Base-by-base conservation (phyloP, 2,113 vertebrate genomes). In the Cichladusa arquata region DNA sequence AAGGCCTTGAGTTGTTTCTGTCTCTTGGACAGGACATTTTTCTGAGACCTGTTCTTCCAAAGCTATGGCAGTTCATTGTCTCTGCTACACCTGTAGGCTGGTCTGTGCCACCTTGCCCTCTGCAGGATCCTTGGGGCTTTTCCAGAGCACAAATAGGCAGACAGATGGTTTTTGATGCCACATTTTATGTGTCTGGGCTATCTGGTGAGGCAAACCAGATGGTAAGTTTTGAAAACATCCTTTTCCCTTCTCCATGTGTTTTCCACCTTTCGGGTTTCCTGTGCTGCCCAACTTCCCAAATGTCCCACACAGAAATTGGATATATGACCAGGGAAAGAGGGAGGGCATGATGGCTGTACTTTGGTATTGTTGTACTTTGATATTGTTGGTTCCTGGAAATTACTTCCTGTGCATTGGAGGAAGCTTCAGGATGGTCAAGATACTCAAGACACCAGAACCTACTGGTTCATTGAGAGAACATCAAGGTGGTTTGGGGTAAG, bases 261-360 rank as follows among this genome's bases (percentile, higher is more conserved):
- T 86, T 76, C 19, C 8, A 31, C 23, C 40, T 77, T 48, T 28
- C 10, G 20, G 13, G 11, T 51, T 86, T 80, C 14, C 44, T 38
- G 19, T 40, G 57, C 40, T 92, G 53, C 53, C 20, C 47, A 10
- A 28, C 22, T 86, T 93, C 45, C 14, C n/a, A 64, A 29, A 54
- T 38, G 12, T 22, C 18, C 15, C 8, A 50, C 4, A 5, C 1
- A n/a, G 25, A 45, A 77, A 66, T 5, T 0, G 0, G 34, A 29
- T 11, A 29, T 1, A 1, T 7, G 22, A 14, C 15, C 6, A 29
- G 12, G 31, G 29, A 50, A 90, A 70, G 47, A 57, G 10, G 6
- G 51, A 22, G 28, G 13, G 19, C 3, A 11, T 0, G 2, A 25
- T 40, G 38, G 38, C 38, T 57, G 2, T 72, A 3, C 50, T 76